These are phyloP conservation scores for Pseudomyrmex dendroicus DNA, from an alignment of 1,140 invertebrate species.

Conservation along the genomic window DNA sequence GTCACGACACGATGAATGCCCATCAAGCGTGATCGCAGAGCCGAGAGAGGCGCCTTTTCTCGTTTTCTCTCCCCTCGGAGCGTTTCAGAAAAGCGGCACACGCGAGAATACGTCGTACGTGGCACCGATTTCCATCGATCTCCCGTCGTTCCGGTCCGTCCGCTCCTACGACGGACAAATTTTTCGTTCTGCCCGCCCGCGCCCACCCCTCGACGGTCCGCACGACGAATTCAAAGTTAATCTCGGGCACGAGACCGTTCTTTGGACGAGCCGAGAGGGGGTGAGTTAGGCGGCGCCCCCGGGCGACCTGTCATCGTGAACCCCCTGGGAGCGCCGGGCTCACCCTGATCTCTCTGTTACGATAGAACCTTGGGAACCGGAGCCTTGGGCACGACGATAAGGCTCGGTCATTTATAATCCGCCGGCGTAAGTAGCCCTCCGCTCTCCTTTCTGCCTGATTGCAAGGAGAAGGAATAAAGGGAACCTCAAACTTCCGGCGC, in stretches of 20 bases:
- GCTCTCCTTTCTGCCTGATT: constrained; percentile 65
- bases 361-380: constrained; percentile 74
- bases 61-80: constrained; percentile 22
- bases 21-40: constrained; percentile 44
- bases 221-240: constrained; percentile 77
- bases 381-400: constrained; percentile 76
- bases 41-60: constrained; percentile 14
- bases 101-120: constrained; percentile 53
- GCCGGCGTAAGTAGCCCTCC: constrained; percentile 72
- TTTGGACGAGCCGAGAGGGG: constrained; percentile 25
- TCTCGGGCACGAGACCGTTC: constrained; percentile 71
- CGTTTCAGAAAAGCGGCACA: constrained; percentile 30
- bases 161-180: constrained; percentile 70
- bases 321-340: constrained; percentile 74
- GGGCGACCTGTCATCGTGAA: constrained; percentile 79
- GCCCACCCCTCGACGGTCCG: constrained; percentile 40
- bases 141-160: constrained; percentile 71
- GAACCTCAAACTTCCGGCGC: constrained; percentile 67
- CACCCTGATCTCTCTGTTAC: constrained; percentile 78
- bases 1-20: constrained; percentile 51
- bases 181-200: constrained; percentile 64
- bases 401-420: constrained; percentile 80
- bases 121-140: constrained; percentile 72
- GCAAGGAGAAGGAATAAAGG: constrained; percentile 67
- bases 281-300: constrained; percentile 58